Evolutionary conservation across 2,888 invertebrate species (phyloP).

Genomic region (Allophyes oxyacanthae): DNA sequence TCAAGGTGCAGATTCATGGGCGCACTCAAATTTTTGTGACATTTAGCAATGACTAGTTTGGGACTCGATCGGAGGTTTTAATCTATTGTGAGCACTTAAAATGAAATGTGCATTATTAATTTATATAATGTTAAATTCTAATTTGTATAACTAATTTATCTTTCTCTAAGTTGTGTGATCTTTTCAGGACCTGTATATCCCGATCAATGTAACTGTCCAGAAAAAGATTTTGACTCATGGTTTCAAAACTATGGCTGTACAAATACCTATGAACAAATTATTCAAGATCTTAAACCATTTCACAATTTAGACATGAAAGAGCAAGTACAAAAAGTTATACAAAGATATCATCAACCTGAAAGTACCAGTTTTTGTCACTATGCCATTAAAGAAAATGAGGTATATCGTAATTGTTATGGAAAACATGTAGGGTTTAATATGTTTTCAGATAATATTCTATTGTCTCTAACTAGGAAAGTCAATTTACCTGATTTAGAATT

Average conservation of each 20-base stretch:
- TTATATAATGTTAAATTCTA: no score
- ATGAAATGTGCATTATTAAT: no score
- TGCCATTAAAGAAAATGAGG: conserved; percentile 93
- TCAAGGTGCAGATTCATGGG: no score
- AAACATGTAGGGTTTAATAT: conserved; percentile 98
- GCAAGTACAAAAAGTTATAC: conserved; percentile 90
- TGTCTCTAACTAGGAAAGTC: conserved; percentile 95
- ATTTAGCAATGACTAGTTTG: no score
- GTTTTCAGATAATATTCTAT: conserved; percentile 96
- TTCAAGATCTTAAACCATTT: conserved; percentile 92
- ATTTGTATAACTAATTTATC: no score
- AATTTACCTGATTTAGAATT: conserved; percentile 96
- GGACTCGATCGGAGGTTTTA: no score
- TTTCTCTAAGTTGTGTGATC: background rate
- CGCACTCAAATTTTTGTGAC: no score
- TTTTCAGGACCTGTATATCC: conserved; percentile 91
- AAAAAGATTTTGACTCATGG: conserved; percentile 90
- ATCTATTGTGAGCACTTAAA: no score
- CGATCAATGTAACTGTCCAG: conserved; percentile 96
- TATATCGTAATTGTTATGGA: conserved; percentile 97
- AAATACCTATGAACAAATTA: conserved; percentile 91
- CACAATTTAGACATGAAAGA: conserved; percentile 91
- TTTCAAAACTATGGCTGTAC: conserved; percentile 91
- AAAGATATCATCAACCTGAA: conserved; percentile 93
- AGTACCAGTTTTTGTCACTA: conserved; percentile 97